These are phyloP conservation scores for Forbesichthys agassizii DNA, from an alignment of 2,113 vertebrate species.

Conservation along the genomic window DNA sequence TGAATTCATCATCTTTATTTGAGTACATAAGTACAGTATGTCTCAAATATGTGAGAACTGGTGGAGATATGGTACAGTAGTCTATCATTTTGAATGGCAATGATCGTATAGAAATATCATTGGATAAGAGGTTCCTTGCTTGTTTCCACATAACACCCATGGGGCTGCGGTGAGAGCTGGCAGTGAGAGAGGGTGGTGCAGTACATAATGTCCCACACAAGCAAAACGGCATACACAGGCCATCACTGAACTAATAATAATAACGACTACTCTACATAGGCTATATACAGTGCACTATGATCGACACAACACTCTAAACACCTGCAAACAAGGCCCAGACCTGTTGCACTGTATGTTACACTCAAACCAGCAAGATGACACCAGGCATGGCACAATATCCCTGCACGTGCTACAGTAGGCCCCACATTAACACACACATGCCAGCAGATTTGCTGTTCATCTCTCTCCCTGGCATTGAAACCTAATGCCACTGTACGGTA, in stretches of 20 bases:
- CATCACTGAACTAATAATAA: too few relatives aligned
- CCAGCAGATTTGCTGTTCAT: slow-evolving; percentile 57
- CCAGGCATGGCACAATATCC: slow-evolving; percentile 80
- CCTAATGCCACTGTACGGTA: slow-evolving; percentile 54
- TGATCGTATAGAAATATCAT: slow-evolving; percentile 23
- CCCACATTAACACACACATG: slow-evolving; percentile 60
- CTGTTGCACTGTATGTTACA: slow-evolving; percentile 32
- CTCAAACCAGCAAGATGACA: slow-evolving; percentile 81
- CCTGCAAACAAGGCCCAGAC: slow-evolving; percentile 43
- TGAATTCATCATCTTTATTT: too few relatives aligned
- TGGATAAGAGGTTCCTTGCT: slow-evolving; percentile 37
- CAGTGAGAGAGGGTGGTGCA: neutral
- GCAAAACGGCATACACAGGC: slow-evolving; percentile 3
- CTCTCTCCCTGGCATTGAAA: slow-evolving; percentile 53
- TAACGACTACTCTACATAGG: neutral
- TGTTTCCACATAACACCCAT: slow-evolving; percentile 21
- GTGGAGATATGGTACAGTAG: too few relatives aligned
- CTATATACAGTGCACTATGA: neutral
- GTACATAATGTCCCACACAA: slow-evolving; percentile 13
- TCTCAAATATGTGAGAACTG: too few relatives aligned
- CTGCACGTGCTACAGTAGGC: slow-evolving; percentile 64
- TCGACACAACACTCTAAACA: slow-evolving; percentile 40
- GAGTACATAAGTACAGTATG: too few relatives aligned
- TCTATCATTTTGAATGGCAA: too few relatives aligned
- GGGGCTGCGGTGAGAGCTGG: neutral